Percentiles rank a stretch among this genome's conserved stretches.
Conservation (phyloP, 2,113 vertebrate genomes). For the Sclerurus mexicanus region DNA sequence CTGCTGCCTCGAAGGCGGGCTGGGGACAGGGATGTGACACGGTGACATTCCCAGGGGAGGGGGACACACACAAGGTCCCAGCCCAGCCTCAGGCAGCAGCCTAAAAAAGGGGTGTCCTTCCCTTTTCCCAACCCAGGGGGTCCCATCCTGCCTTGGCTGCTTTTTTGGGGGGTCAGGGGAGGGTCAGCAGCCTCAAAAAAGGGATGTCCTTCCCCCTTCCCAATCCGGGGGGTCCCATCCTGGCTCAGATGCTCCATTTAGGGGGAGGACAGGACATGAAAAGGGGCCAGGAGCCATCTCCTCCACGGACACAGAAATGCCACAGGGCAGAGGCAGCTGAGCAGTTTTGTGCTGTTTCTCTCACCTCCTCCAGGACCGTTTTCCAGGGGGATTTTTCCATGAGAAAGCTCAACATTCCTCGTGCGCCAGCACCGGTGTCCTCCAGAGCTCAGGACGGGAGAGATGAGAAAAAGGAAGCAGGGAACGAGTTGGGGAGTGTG, state of each 20-base stretch:
- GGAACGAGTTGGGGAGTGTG: background rate
- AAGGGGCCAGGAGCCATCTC: background rate
- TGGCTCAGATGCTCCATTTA: background rate
- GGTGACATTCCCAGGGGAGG: background rate
- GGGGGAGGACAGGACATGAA: background rate
- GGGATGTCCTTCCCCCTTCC: background rate
- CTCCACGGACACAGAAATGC: background rate
- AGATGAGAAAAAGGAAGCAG: background rate
- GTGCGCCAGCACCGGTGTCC: no score
- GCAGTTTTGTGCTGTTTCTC: background rate
- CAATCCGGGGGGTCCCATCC: accelerated
- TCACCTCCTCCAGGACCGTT: no score
- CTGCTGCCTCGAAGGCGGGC: background rate
- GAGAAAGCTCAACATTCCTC: background rate
- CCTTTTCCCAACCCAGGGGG: no score
- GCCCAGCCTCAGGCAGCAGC: no score
- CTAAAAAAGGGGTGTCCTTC: no score
- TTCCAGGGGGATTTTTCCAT: background rate
- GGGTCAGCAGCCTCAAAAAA: background rate
- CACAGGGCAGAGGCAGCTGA: background rate
- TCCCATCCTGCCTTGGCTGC: accelerated
- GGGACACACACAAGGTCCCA: background rate
- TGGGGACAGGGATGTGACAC: background rate
- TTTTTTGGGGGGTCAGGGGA: no score
- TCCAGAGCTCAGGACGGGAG: background rate